Evolutionary conservation across 2,113 vertebrate genomes (phyloP), one percentile per base, ranked within the genome.

Genomic region (Jacana jacana): DNA sequence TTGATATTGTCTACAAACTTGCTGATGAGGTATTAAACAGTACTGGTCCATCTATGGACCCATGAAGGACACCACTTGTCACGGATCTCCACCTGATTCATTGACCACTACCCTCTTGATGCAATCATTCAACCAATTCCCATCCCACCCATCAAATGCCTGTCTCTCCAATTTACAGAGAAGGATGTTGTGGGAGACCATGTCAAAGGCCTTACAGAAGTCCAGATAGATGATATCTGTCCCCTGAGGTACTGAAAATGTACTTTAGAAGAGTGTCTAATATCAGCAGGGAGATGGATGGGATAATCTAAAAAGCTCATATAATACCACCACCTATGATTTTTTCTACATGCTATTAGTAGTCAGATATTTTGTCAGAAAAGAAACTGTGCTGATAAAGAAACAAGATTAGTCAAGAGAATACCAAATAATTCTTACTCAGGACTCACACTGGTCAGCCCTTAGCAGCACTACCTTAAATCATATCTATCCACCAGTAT

Each of bases 321-420:
- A 63, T 94, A 70, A 91, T 91, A 93, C 42, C 46, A 93, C 63
- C 39, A 86, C 9, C 27, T 78, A 63, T 75, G 79, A 88, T 33
- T 90, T 94, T 88, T 94, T 82, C 63, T 51, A 63, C 46, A 48
- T 16, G 10, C 20, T 86, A 86, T 86, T 91, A 93, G 35, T 60
- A 81, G 65, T 86, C 86, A 88, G 57, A 76, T 88, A 79, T 87
- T 95, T 91, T 81, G 25, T 65, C 86, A 92, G 86, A 84, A 83
- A 93, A 73, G 27, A 33, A 90, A 90, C 61, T 86, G 71, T 22
- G 4, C 76, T 81, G 65, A 88, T 75, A 90, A 89, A 96, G 68
- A 91, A 96, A 75, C 27, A 78, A 90, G 33, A 88, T 88, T 94
- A 75, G 24, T 90, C 83, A 88, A 79, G 65, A 84, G 65, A 91